phyloP scores from a whole-genome alignment of 23 tunicate species.

The Corella eumyota region DNA sequence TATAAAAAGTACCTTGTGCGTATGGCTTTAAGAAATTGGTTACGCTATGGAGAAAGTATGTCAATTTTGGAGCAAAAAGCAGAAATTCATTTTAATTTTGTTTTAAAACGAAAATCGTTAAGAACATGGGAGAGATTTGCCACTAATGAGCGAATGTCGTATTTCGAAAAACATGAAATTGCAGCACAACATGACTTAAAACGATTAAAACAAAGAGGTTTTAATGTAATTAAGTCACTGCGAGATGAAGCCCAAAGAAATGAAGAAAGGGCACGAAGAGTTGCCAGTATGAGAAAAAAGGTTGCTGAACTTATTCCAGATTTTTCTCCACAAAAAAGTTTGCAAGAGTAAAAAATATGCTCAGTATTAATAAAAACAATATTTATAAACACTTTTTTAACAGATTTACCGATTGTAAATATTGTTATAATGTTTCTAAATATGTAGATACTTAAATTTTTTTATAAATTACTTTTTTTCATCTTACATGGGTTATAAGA shows the following conservation, averaged over 20 bases:
- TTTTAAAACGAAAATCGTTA: constrained; percentile 2
- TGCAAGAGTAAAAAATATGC: no score
- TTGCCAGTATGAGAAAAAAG: constrained; percentile 53
- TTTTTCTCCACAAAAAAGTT: constrained; percentile 33
- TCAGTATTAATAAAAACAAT: no score
- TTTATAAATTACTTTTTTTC: no score
- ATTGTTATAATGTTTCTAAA: no score
- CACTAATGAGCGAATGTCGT: constrained; percentile 7
- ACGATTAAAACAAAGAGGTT: constrained; percentile 18
- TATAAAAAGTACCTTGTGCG: constrained; percentile 3
- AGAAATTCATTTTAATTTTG: constrained; percentile 22
- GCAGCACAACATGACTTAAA: constrained; percentile 24
- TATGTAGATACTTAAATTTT: no score
- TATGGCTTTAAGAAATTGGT: constrained; percentile 24
- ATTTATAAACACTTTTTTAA: no score
- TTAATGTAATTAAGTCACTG: constrained; percentile 27
- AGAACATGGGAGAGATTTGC: constrained; percentile 40
- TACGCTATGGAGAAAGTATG: constrained; percentile 65
- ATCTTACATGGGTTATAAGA: no score
- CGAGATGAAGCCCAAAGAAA: constrained; percentile 20
- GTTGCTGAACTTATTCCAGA: constrained; percentile 60
- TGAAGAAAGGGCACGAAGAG: constrained; percentile 11
- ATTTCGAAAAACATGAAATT: constrained; percentile 19
- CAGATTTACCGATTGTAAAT: no score
- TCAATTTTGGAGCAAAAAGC: constrained; percentile 60